Conservation (phyloP, 2,113 vertebrate species). For the Caranx ignobilis region DNA sequence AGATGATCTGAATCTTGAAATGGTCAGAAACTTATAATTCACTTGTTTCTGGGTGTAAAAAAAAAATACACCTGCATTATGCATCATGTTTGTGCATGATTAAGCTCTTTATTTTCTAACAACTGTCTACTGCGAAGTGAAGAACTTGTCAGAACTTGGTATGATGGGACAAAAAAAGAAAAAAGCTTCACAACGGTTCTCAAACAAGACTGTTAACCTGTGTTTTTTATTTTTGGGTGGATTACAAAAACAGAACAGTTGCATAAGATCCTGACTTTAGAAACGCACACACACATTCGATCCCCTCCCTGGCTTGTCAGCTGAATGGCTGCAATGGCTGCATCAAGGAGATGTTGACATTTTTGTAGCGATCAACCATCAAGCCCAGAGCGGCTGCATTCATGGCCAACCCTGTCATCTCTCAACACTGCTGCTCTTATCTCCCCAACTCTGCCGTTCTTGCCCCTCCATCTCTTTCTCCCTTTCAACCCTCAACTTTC, state of each 20-base stretch:
- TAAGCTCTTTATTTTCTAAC: background rate
- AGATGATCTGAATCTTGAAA: too few relatives aligned
- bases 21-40: background rate
- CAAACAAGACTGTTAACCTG: slow-evolving; percentile 31
- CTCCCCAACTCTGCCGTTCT: slow-evolving; percentile 44
- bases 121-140: background rate
- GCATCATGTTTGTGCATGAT: background rate
- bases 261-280: slow-evolving; percentile 63
- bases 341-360: slow-evolving; percentile 83
- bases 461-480: background rate
- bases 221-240: slow-evolving; percentile 48
- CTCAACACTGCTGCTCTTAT: slow-evolving; percentile 83
- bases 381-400: slow-evolving; percentile 77
- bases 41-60: background rate
- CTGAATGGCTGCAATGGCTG: slow-evolving; percentile 79
- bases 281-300: slow-evolving; percentile 26
- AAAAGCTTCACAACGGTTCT: slow-evolving; percentile 19
- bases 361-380: slow-evolving; percentile 85
- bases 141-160: background rate
- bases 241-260: slow-evolving; percentile 73
- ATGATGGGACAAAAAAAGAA: slow-evolving; percentile 44
- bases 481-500: slow-evolving; percentile 28
- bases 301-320: slow-evolving; percentile 60
- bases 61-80: background rate
- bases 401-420: slow-evolving; percentile 76